Evolutionary conservation across 64 coral and sea anemone species (phyloP).

Genomic region (Astreopora myriophthalma): DNA sequence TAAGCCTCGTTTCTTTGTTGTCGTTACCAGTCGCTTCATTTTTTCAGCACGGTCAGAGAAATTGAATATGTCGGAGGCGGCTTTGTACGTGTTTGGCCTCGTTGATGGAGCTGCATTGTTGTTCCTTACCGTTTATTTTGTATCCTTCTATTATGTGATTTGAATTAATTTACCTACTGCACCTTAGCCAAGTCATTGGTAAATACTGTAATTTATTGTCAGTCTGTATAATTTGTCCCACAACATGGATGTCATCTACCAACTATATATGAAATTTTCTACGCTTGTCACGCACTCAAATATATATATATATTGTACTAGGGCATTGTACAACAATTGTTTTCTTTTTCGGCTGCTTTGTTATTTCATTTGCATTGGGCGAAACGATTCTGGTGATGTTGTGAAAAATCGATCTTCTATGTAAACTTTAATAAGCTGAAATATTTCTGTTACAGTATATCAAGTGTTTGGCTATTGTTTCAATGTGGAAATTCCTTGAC

Average conservation of each 20-base stretch:
- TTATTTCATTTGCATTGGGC: too few relatives aligned
- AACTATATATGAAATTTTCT: too few relatives aligned
- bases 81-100: constrained; percentile 84
- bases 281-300: not conserved
- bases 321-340: not conserved
- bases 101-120: constrained; percentile 85
- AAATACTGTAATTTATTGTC: not conserved
- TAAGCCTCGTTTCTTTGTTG: constrained; percentile 1
- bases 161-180: not conserved
- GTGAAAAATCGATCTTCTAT: not conserved
- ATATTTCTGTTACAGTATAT: too few relatives aligned
- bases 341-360: not conserved
- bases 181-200: too few relatives aligned
- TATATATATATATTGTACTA: not conserved
- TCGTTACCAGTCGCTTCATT: not conserved
- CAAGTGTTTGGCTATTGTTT: not conserved
- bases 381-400: not conserved
- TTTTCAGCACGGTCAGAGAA: not conserved
- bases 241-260: too few relatives aligned
- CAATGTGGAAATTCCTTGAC: constrained; percentile 21
- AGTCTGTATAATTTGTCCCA: not conserved
- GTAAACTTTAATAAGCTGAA: too few relatives aligned
- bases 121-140: constrained; percentile 98
- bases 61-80: constrained; percentile 89
- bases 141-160: constrained; percentile 73